Percentiles rank a stretch among this genome's conserved stretches.
These are phyloP conservation scores for Bucorvus abyssinicus DNA, from an alignment of 2,797 vertebrate genomes.

Conservation along the genomic window DNA sequence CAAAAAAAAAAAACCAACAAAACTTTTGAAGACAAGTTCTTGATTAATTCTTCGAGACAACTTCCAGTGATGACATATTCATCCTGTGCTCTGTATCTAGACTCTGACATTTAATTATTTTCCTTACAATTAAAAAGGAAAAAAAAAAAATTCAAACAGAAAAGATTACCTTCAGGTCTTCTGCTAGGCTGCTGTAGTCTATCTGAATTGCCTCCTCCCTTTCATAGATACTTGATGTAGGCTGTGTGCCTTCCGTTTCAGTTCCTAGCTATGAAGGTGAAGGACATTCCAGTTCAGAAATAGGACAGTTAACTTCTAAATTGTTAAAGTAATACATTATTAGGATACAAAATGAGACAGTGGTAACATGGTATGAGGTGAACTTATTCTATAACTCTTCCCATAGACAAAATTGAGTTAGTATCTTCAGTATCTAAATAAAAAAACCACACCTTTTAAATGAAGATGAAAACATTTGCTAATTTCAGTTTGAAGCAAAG, in stretches of 20 bases:
- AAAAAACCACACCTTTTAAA: background rate
- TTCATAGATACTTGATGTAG: slow-evolving; percentile 79
- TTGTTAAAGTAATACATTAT: background rate
- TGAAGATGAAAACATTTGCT: background rate
- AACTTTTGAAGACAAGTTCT: background rate
- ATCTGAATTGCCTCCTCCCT: slow-evolving; percentile 83
- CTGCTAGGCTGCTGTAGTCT: slow-evolving; percentile 82
- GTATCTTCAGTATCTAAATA: background rate
- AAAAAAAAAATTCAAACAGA: background rate
- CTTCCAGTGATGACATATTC: background rate
- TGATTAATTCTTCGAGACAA: background rate
- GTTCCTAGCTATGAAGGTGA: slow-evolving; percentile 76
- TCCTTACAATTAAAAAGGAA: background rate
- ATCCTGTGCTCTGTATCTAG: background rate
- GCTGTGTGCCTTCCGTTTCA: slow-evolving; percentile 72
- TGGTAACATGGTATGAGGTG: background rate
- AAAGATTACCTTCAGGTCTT: slow-evolving; percentile 77
- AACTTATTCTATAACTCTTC: background rate
- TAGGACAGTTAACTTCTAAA: background rate
- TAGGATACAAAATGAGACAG: background rate
- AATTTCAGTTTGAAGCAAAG: background rate
- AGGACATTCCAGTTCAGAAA: background rate
- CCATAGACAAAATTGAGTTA: background rate
- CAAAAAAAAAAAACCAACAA: background rate
- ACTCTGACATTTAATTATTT: background rate